phyloP scores from a whole-genome alignment of 2,888 invertebrate species.

The Charanyca ferruginea region DNA sequence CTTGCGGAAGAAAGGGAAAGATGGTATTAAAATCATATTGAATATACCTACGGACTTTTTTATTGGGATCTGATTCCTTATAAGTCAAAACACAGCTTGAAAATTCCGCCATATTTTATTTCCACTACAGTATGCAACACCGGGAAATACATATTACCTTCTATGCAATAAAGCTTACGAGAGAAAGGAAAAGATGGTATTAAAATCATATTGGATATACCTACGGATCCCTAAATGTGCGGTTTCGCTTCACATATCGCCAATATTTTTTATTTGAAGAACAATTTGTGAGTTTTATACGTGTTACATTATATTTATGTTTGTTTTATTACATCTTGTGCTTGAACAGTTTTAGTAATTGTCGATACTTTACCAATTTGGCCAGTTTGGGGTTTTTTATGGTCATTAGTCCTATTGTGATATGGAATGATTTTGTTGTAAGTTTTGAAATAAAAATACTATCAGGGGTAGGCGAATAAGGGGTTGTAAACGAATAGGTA shows the following conservation, averaged over 20 bases:
- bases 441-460: too few species aligned
- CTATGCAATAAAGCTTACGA: conserved; percentile 20
- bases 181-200: conserved; percentile 10
- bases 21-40: conserved; percentile 23
- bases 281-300: conserved; percentile 66
- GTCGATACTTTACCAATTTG: conserved; percentile 39
- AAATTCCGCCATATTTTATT: conserved; percentile 21
- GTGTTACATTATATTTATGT: conserved; percentile 57
- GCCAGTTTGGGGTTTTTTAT: not conserved
- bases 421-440: not conserved
- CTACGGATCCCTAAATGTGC: conserved; percentile 45
- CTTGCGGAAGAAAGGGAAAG: conserved; percentile 12
- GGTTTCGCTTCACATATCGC: conserved; percentile 50
- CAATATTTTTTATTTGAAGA: conserved; percentile 66
- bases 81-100: too few species aligned
- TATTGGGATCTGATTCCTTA: too few species aligned
- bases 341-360: conserved; percentile 50
- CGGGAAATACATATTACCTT: conserved; percentile 14
- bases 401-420: not conserved
- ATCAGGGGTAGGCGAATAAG: too few species aligned
- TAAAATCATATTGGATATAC: conserved; percentile 17
- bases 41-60: too few species aligned
- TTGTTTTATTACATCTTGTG: conserved; percentile 53
- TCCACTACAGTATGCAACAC: conserved; percentile 26
- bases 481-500: too few species aligned